phyloP scores from a whole-genome alignment of 2,888 invertebrate genomes.

The Dendrolimus pini region DNA sequence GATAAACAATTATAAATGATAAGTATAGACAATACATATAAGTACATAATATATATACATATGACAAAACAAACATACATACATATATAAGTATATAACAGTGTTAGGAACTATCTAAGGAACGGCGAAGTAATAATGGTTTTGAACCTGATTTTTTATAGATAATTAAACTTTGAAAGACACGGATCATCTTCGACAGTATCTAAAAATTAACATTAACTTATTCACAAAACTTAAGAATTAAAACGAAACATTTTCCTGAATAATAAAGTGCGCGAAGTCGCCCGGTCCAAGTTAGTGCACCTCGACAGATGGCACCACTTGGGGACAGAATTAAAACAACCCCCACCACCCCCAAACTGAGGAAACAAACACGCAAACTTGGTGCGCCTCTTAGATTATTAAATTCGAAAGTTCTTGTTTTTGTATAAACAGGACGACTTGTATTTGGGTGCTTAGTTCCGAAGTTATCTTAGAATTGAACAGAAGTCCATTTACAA shows the following conservation, averaged over 20 bases:
- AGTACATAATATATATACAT: too few species aligned
- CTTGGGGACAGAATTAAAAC: constrained; percentile 35
- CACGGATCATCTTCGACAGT: too few species aligned
- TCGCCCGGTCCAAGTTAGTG: constrained; percentile 35
- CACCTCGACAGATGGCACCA: constrained; percentile 43
- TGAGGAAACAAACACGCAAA: constrained; percentile 44
- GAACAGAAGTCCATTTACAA: neutral
- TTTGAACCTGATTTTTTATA: too few species aligned
- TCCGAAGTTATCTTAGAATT: neutral
- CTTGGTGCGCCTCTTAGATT: constrained; percentile 42
- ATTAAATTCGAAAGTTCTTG: constrained; percentile 34
- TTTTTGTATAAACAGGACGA: constrained; percentile 1
- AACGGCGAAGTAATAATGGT: too few species aligned
- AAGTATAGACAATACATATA: too few species aligned
- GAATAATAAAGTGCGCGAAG: constrained; percentile 43
- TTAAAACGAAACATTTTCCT: neutral
- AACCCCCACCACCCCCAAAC: constrained; percentile 8
- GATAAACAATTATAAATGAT: too few species aligned
- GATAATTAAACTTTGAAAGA: too few species aligned
- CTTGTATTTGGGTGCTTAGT: neutral
- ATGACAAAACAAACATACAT: too few species aligned
- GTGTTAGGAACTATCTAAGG: too few species aligned
- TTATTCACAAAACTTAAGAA: neutral
- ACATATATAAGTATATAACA: too few species aligned
- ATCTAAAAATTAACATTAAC: neutral